Evolutionary conservation across 2,113 vertebrate species (phyloP).

Genomic region (Centrocercus urophasianus): DNA sequence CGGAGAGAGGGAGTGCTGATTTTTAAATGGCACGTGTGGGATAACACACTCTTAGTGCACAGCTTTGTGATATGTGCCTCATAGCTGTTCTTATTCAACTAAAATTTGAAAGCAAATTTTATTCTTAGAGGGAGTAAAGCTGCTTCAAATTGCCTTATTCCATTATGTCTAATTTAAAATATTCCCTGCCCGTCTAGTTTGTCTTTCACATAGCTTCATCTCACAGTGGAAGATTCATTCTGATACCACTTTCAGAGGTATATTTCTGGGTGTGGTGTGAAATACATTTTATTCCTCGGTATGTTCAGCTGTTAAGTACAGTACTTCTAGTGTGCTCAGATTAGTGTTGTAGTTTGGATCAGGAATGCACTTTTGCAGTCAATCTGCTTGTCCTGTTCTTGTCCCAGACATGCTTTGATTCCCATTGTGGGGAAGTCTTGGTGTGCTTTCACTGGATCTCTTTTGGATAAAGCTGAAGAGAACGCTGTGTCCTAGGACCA

Average conservation of each 20-base stretch:
- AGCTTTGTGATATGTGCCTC: background rate
- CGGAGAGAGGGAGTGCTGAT: background rate
- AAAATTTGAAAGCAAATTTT: constrained; percentile 12
- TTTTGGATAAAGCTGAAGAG: background rate
- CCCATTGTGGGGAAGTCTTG: background rate
- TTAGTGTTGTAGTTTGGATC: background rate
- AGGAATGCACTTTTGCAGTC: background rate
- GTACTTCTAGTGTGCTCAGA: background rate
- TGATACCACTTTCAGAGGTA: background rate
- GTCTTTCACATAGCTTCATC: background rate
- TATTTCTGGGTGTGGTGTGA: background rate
- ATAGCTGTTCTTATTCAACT: background rate
- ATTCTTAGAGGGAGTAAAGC: background rate
- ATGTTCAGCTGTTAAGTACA: background rate
- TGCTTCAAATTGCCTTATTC: background rate
- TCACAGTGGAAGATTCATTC: background rate
- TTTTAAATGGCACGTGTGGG: background rate
- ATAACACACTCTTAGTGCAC: background rate
- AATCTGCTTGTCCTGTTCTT: background rate
- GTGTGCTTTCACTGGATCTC: background rate
- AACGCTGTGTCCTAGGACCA: background rate
- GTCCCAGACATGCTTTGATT: background rate
- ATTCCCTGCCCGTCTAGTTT: background rate
- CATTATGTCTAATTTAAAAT: background rate
- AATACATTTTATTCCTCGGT: background rate